phyloP scores from a whole-genome alignment of 2,113 vertebrate genomes.

The Scomber colias region DNA sequence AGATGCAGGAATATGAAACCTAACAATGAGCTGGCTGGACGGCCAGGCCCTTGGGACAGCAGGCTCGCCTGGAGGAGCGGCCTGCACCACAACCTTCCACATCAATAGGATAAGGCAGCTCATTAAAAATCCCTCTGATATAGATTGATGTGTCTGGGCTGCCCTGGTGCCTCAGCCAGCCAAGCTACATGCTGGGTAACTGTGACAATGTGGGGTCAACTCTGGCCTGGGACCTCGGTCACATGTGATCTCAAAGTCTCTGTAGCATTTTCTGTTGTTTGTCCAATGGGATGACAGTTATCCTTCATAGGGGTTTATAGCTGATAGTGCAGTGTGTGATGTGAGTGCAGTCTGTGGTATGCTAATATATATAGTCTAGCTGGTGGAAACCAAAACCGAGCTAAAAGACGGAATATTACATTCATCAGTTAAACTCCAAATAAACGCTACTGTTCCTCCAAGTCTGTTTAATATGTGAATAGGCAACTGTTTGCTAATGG shows the following conservation, averaged over 20 bases:
- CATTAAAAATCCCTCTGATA: conserved; percentile 62
- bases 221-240: background rate
- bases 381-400: too few relatives aligned
- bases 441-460: too few relatives aligned
- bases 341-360: background rate
- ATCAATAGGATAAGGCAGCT: conserved; percentile 40
- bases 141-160: conserved; percentile 59
- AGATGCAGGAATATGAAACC: conserved; percentile 55
- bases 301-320: background rate
- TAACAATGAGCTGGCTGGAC: conserved; percentile 49
- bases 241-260: background rate
- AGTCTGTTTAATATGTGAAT: too few relatives aligned
- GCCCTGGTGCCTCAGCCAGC: background rate
- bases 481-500: too few relatives aligned
- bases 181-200: conserved; percentile 34
- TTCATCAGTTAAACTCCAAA: too few relatives aligned
- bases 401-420: too few relatives aligned
- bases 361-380: too few relatives aligned
- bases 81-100: conserved; percentile 39
- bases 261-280: background rate
- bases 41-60: conserved; percentile 36
- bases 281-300: background rate
- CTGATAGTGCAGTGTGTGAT: background rate
- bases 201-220: conserved; percentile 29
- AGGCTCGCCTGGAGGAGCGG: conserved; percentile 4